phyloP scores from a whole-genome alignment of 2,797 vertebrate species.

The Xenopus petersii region DNA sequence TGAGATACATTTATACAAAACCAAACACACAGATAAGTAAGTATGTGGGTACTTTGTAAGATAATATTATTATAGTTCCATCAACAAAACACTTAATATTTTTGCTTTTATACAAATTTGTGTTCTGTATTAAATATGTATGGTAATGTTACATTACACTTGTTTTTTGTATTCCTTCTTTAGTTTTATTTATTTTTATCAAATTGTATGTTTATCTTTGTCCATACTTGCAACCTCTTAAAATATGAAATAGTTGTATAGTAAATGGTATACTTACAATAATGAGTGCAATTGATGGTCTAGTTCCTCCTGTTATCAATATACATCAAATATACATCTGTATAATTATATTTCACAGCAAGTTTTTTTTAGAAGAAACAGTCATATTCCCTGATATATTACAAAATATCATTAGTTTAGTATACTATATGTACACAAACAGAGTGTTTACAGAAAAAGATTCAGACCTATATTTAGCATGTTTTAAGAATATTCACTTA shows the following conservation, averaged over 20 bases:
- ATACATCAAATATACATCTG: too few species aligned
- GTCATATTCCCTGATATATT: too few species aligned
- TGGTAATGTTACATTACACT: conserved; percentile 69
- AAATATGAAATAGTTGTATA: background rate
- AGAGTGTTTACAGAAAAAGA: too few species aligned
- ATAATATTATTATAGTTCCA: conserved; percentile 53
- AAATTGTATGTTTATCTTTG: background rate
- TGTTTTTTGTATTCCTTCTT: background rate
- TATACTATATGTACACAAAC: too few species aligned
- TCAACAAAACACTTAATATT: conserved; percentile 58
- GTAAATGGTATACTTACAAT: too few species aligned
- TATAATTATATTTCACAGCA: too few species aligned
- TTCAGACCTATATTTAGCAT: too few species aligned
- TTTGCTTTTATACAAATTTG: conserved; percentile 69
- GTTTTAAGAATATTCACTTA: too few species aligned
- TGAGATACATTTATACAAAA: background rate
- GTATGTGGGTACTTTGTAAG: conserved; percentile 14
- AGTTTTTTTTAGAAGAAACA: too few species aligned
- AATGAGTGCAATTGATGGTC: too few species aligned
- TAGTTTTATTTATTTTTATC: conserved; percentile 67
- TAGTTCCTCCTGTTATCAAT: too few species aligned
- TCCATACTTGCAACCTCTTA: background rate
- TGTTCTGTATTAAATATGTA: conserved; percentile 72
- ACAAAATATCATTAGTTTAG: too few species aligned
- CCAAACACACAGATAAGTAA: background rate